Evolutionary conservation across 2,797 vertebrate genomes (phyloP).

Genomic region (Sorex maritimensis): DNA sequence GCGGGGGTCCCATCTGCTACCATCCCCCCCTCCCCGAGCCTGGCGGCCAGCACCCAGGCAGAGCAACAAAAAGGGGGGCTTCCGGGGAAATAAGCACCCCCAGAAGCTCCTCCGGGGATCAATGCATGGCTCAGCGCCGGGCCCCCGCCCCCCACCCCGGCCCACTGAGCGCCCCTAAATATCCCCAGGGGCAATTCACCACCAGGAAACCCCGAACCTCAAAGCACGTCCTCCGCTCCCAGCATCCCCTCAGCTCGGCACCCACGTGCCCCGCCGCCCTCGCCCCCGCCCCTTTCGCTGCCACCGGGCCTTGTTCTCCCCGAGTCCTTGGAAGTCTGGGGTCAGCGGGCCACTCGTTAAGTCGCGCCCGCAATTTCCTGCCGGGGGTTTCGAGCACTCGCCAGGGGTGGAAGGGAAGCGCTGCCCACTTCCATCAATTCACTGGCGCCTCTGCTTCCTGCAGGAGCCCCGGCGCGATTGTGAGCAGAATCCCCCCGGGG

Average conservation of each 20-base stretch:
- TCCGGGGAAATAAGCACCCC: background rate
- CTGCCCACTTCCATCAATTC: slow-evolving; percentile 84
- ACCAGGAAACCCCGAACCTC: background rate
- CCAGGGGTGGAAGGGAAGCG: slow-evolving; percentile 58
- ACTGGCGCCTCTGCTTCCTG: slow-evolving; percentile 76
- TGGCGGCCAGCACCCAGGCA: background rate
- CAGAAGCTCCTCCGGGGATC: background rate
- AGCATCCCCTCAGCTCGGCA: background rate
- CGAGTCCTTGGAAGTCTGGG: slow-evolving; percentile 34
- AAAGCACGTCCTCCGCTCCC: background rate
- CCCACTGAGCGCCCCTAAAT: background rate
- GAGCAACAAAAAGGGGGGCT: background rate
- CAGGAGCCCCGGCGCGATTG: background rate
- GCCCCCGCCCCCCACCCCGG: background rate
- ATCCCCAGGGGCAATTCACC: background rate
- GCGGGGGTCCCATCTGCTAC: background rate
- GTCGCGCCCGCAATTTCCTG: slow-evolving; percentile 78
- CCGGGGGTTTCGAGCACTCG: slow-evolving; percentile 16
- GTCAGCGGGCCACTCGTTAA: slow-evolving; percentile 50
- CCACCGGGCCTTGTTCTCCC: background rate
- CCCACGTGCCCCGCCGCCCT: background rate
- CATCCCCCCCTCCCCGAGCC: background rate
- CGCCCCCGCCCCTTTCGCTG: background rate
- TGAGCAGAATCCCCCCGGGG: background rate
- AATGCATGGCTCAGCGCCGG: background rate